Conservation (phyloP, 2,797 vertebrate genomes). For the Labroides dimidiatus region DNA sequence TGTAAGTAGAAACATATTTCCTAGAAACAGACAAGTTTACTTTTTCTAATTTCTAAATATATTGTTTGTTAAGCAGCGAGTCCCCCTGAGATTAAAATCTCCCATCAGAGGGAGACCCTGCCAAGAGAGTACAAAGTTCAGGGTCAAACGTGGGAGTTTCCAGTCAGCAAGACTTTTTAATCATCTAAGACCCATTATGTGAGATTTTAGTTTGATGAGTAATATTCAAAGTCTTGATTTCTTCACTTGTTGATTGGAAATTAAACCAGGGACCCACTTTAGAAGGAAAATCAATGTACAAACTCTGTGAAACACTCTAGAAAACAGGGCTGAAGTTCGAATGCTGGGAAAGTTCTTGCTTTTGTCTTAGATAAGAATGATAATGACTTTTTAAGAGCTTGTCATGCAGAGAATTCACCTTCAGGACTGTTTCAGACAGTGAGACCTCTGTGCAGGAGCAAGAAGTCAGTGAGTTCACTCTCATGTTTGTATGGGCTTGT, state of each 20-base stretch:
- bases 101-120: background rate
- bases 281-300: background rate
- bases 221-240: background rate
- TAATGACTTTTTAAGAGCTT: background rate
- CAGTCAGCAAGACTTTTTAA: too few relatives aligned
- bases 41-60: background rate
- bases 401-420: constrained; percentile 35
- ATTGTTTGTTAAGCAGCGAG: background rate
- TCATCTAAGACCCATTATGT: too few relatives aligned
- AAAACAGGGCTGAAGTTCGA: background rate
- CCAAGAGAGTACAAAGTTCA: background rate
- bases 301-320: background rate
- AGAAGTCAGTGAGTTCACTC: constrained; percentile 36
- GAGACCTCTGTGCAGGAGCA: constrained; percentile 16
- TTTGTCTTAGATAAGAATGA: background rate
- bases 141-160: too few relatives aligned
- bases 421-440: constrained; percentile 35
- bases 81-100: background rate
- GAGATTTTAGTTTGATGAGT: background rate
- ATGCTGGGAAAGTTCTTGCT: too few relatives aligned
- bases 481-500: constrained; percentile 44
- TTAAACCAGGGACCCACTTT: background rate
- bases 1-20: background rate
- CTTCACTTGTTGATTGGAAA: background rate
- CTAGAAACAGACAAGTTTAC: background rate